Evolutionary conservation across 1,140 invertebrate genomes (phyloP).

Genomic region (Cotesia glomerata): DNA sequence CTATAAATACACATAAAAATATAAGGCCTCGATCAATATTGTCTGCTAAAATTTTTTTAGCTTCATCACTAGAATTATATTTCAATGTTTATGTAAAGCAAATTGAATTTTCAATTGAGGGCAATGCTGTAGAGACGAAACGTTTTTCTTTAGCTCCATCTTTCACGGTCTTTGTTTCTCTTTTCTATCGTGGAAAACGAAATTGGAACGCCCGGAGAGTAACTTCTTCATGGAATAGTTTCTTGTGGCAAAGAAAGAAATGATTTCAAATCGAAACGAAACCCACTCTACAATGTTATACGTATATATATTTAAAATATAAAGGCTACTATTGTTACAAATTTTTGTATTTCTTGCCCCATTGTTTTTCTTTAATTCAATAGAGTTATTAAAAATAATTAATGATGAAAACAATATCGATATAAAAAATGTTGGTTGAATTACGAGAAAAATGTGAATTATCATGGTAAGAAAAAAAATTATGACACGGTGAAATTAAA

Average conservation of each 20-base stretch:
- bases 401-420: not conserved
- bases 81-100: not conserved
- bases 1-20: not conserved
- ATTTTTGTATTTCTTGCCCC: not conserved
- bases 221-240: conserved; percentile 1
- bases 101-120: conserved; percentile 13
- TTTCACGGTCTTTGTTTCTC: not conserved
- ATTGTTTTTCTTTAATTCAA: not conserved
- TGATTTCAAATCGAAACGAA: conserved; percentile 5
- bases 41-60: not conserved
- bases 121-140: conserved; percentile 1
- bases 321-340: not conserved
- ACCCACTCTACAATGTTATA: not conserved
- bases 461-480: not conserved
- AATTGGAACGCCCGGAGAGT: conserved; percentile 9
- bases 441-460: not conserved
- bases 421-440: too few species aligned
- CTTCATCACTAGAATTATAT: not conserved
- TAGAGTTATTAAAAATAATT: not conserved
- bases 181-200: conserved; percentile 9
- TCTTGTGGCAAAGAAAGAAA: conserved; percentile 10
- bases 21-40: not conserved
- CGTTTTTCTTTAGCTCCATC: not conserved
- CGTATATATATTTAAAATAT: not conserved
- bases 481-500: not conserved